Conservation (phyloP, 2,113 vertebrate species). For the Elgaria multicarinata region DNA sequence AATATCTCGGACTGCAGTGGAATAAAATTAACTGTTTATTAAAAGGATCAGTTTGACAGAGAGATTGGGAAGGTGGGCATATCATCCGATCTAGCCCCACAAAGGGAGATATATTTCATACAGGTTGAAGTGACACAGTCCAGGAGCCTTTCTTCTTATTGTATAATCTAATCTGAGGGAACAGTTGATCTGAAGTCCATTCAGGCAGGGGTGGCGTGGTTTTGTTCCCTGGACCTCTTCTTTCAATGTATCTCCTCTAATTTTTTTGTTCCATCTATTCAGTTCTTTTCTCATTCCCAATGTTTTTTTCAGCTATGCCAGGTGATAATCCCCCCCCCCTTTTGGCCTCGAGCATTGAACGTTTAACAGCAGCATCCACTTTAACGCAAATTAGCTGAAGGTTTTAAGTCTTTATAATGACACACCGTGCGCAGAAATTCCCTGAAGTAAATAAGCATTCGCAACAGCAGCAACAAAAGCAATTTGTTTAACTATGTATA, state of each 20-base stretch:
- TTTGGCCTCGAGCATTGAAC: not conserved
- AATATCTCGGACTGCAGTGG: not conserved
- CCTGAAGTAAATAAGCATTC: slow-evolving; percentile 20
- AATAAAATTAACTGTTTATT: not conserved
- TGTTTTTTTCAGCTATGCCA: slow-evolving; percentile 1
- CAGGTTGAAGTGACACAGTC: not conserved
- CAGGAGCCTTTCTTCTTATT: not conserved
- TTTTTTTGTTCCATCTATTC: not conserved
- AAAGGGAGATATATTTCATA: not conserved
- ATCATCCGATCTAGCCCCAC: not conserved
- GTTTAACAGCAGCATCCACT: slow-evolving; percentile 18
- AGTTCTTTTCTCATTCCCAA: not conserved
- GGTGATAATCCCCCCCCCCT: not conserved
- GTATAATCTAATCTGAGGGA: too few relatives aligned
- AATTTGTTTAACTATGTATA: slow-evolving; percentile 9
- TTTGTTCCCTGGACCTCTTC: not conserved
- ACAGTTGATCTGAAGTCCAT: not conserved
- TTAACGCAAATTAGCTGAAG: slow-evolving; percentile 21
- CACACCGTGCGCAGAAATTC: slow-evolving; percentile 8
- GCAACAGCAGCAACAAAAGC: slow-evolving; percentile 4
- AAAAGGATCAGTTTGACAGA: not conserved
- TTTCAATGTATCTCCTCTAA: not conserved
- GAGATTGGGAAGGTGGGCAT: too few relatives aligned
- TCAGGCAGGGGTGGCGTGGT: not conserved
- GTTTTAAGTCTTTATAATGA: slow-evolving; percentile 18